phyloP scores from a whole-genome alignment of 1,140 invertebrate species.

The Colletes latitarsis region DNA sequence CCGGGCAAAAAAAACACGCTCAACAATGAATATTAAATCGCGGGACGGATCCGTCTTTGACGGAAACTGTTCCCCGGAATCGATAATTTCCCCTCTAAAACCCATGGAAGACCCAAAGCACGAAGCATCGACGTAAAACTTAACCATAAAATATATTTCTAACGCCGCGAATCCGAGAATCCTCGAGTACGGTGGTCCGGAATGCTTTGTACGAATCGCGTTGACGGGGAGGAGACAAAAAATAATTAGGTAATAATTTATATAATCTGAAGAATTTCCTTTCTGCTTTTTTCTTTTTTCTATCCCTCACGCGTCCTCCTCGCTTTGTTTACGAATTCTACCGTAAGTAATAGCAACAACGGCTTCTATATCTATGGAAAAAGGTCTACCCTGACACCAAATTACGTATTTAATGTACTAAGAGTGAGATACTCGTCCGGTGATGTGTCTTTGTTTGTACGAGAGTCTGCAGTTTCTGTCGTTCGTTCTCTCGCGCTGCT shows the following conservation, averaged over 20 bases:
- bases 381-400: constrained; percentile 83
- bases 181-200: background rate
- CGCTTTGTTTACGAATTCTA: constrained; percentile 58
- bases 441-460: constrained; percentile 62
- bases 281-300: constrained; percentile 27
- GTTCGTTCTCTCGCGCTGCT: constrained; percentile 18
- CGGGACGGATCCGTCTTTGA: too few species aligned
- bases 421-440: constrained; percentile 81
- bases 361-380: constrained; percentile 79
- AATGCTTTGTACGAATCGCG: constrained; percentile 53
- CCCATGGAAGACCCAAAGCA: background rate
- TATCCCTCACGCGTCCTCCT: constrained; percentile 20
- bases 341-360: constrained; percentile 68
- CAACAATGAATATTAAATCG: background rate
- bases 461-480: constrained; percentile 50
- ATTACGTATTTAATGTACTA: constrained; percentile 83
- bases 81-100: background rate
- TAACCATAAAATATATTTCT: background rate
- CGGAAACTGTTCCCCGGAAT: background rate
- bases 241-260: constrained; percentile 66
- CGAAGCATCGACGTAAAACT: background rate
- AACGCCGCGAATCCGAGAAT: too few species aligned
- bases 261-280: constrained; percentile 52
- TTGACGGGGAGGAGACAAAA: constrained; percentile 55
- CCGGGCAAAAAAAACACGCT: background rate